A percentile compares a stretch with the other conserved stretches of the same genome.
Conservation (phyloP, 2,113 vertebrate genomes). For the Nanger granti region DNA sequence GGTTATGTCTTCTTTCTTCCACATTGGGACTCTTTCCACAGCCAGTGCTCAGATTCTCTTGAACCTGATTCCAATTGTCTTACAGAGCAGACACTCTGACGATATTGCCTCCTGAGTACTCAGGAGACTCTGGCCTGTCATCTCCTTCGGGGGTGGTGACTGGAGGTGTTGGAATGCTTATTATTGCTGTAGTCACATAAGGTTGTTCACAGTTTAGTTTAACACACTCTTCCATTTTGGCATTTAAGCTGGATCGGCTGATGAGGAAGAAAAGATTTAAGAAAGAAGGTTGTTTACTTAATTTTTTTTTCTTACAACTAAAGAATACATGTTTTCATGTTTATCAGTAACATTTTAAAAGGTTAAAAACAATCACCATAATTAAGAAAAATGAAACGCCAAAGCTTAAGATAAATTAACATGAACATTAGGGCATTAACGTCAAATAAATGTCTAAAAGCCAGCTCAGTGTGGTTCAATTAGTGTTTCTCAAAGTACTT, state of each 20-base stretch:
- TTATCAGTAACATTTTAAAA: neutral
- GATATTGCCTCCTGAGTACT: conserved; percentile 89
- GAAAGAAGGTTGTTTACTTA: neutral
- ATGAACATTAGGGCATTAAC: neutral
- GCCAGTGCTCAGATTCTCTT: conserved; percentile 67
- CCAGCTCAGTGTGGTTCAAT: neutral
- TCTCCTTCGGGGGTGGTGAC: conserved; percentile 84
- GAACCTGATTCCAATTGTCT: conserved; percentile 72
- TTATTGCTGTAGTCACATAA: conserved; percentile 91
- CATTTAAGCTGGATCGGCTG: conserved; percentile 95
- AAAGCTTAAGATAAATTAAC: neutral
- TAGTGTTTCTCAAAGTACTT: neutral
- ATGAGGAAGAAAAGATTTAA: conserved; percentile 24
- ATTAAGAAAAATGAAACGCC: neutral
- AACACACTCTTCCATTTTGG: conserved; percentile 91
- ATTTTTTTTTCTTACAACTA: neutral
- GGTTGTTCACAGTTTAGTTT: conserved; percentile 93
- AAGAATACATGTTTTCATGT: neutral
- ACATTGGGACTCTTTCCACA: conserved; percentile 39
- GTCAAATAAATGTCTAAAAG: neutral
- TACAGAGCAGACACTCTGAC: conserved; percentile 95
- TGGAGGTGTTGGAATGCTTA: conserved; percentile 88
- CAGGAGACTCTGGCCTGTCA: conserved; percentile 80
- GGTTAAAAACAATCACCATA: neutral
- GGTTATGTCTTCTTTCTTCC: conserved; percentile 64